Evolutionary conservation across 1,140 invertebrate species (phyloP).

Genomic region (Nilaparvata lugens): DNA sequence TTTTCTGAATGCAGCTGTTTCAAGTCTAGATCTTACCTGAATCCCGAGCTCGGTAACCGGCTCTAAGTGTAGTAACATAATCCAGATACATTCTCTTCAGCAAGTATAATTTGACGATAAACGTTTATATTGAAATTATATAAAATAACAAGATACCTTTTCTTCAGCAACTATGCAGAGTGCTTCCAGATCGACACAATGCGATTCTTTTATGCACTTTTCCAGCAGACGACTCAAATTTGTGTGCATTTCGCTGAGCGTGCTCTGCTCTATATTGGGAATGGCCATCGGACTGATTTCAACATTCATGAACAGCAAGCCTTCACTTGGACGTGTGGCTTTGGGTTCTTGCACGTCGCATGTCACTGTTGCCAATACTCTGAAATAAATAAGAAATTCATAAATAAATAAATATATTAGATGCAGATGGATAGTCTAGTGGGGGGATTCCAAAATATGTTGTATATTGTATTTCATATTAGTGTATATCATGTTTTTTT

Average conservation of each 20-base stretch:
- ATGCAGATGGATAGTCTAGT: too few relatives aligned
- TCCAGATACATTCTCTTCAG: too few relatives aligned
- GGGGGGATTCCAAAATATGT: too few relatives aligned
- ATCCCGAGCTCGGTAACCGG: too few relatives aligned
- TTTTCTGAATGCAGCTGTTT: too few relatives aligned
- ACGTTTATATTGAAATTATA: too few relatives aligned
- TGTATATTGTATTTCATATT: too few relatives aligned
- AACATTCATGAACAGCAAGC: conserved; percentile 74
- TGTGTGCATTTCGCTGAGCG: conserved; percentile 59
- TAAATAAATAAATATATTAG: conserved; percentile 16
- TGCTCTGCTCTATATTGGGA: conserved; percentile 64
- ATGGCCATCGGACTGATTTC: conserved; percentile 77
- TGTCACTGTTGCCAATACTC: conserved; percentile 76
- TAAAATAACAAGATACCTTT: too few relatives aligned
- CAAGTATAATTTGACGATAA: too few relatives aligned
- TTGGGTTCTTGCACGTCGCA: conserved; percentile 80
- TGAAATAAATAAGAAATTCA: conserved; percentile 36
- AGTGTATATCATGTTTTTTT: conserved; percentile 12
- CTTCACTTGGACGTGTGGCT: conserved; percentile 76
- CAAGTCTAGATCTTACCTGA: too few relatives aligned
- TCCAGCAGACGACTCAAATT: conserved; percentile 78
- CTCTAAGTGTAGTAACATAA: too few relatives aligned
- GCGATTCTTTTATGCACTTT: conserved; percentile 79
- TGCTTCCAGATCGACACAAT: conserved; percentile 86
- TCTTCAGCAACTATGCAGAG: conserved; percentile 86